phyloP scores from a whole-genome alignment of 37 sponge, comb jelly and placozoan genomes.

The Chondrilla cf. caribensis region DNA sequence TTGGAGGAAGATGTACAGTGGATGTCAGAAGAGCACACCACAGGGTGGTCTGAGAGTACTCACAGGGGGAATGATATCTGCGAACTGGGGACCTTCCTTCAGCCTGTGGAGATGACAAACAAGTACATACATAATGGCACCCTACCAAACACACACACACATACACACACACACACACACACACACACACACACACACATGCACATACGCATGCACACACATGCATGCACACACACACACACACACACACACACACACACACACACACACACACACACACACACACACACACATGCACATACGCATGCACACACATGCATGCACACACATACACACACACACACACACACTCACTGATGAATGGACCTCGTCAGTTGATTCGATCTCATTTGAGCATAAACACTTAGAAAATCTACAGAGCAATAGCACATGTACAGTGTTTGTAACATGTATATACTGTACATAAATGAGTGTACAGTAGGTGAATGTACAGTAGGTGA shows the following conservation, averaged over 20 bases:
- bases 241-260: constrained; percentile 8
- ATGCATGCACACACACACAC: background rate
- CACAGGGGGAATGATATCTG: background rate
- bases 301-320: constrained; percentile 26
- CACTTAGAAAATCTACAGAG: constrained; percentile 45
- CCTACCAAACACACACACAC: background rate
- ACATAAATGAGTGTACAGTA: too few species aligned
- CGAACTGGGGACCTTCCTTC: background rate
- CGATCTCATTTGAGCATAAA: constrained; percentile 70
- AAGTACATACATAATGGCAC: background rate
- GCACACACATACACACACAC: constrained; percentile 27
- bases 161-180: too few species aligned
- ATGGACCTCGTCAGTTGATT: constrained; percentile 62
- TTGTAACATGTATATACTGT: too few species aligned
- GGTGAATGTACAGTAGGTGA: too few species aligned
- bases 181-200: too few species aligned
- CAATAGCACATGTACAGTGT: background rate
- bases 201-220: too few species aligned
- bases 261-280: constrained; percentile 27
- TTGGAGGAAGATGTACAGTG: too few species aligned
- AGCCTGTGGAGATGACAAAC: background rate
- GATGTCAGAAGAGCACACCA: too few species aligned
- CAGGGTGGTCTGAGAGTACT: background rate
- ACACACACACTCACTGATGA: background rate
- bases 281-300: constrained; percentile 4